phyloP scores from a whole-genome alignment of 2,113 vertebrate species.

The Xyliphius kryptos region DNA sequence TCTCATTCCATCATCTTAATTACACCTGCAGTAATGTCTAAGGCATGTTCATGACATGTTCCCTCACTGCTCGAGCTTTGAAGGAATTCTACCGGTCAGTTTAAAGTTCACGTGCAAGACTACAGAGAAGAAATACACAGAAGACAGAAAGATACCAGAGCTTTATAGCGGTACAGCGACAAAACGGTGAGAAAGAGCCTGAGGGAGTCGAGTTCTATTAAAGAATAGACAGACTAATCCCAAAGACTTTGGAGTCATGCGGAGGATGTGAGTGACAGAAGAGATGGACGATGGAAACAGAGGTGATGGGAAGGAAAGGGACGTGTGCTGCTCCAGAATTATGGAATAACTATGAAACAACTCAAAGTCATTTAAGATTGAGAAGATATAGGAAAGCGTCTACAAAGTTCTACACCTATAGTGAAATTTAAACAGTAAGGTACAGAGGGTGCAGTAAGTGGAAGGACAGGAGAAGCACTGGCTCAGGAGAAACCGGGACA shows the following conservation, averaged over 20 bases:
- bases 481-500: background rate
- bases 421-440: background rate
- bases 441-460: background rate
- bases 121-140: conserved; percentile 41
- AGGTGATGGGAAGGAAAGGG: conserved; percentile 28
- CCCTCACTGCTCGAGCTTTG: too few species aligned
- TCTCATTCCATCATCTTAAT: too few species aligned
- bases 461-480: background rate
- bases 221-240: conserved; percentile 69
- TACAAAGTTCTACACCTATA: too few species aligned
- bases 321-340: conserved; percentile 10
- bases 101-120: too few species aligned
- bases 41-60: too few species aligned
- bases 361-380: too few species aligned
- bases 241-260: conserved; percentile 60
- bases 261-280: conserved; percentile 33
- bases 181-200: conserved; percentile 46
- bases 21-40: too few species aligned
- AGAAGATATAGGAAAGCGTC: too few species aligned
- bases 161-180: conserved; percentile 50
- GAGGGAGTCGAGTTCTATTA: conserved; percentile 46
- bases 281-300: conserved; percentile 19
- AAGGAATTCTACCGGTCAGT: too few species aligned
- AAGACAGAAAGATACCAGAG: conserved; percentile 26
- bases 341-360: too few species aligned